A percentile compares a stretch with the other conserved stretches of the same genome.
These are phyloP conservation scores for Myotis findleyi DNA, from an alignment of 2,797 vertebrate genomes.

Conservation along the genomic window DNA sequence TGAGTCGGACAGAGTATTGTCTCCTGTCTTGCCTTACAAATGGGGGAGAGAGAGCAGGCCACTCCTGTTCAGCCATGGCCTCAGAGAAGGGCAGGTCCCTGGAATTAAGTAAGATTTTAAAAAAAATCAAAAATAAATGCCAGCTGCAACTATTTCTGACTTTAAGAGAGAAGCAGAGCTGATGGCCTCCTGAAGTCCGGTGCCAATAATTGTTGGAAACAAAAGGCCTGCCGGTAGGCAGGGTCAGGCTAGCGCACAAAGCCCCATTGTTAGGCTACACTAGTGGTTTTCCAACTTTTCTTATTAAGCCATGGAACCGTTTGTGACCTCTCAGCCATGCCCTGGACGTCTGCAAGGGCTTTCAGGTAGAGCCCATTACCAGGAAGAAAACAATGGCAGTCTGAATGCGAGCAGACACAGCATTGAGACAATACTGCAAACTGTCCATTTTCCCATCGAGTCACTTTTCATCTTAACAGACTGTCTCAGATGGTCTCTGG, in stretches of 20 bases:
- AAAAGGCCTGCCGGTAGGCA: conserved; percentile 67
- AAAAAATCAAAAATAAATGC: conserved; percentile 53
- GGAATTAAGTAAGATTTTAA: not conserved
- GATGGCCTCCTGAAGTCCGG: conserved; percentile 51
- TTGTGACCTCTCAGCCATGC: conserved; percentile 60
- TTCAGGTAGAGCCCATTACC: conserved; percentile 65
- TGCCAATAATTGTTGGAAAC: conserved; percentile 71
- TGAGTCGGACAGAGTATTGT: not conserved
- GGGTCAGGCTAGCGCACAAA: conserved; percentile 71
- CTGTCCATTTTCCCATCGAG: not conserved
- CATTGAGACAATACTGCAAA: conserved; percentile 30
- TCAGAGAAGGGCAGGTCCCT: not conserved
- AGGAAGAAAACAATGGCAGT: conserved; percentile 18
- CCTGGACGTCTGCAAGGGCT: conserved; percentile 51
- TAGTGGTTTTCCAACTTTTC: conserved; percentile 70
- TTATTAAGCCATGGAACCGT: conserved; percentile 65
- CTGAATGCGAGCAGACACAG: not conserved
- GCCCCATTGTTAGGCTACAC: conserved; percentile 72
- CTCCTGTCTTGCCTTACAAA: conserved; percentile 49
- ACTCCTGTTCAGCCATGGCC: not conserved
- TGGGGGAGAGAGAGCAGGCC: not conserved
- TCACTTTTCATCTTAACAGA: not conserved
- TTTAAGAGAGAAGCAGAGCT: conserved; percentile 62
- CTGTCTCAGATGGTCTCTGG: not conserved
- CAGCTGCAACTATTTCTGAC: conserved; percentile 72